Evolutionary conservation across 2,888 invertebrate species (phyloP).

Genomic region (Drosophila atroscutellata): DNA sequence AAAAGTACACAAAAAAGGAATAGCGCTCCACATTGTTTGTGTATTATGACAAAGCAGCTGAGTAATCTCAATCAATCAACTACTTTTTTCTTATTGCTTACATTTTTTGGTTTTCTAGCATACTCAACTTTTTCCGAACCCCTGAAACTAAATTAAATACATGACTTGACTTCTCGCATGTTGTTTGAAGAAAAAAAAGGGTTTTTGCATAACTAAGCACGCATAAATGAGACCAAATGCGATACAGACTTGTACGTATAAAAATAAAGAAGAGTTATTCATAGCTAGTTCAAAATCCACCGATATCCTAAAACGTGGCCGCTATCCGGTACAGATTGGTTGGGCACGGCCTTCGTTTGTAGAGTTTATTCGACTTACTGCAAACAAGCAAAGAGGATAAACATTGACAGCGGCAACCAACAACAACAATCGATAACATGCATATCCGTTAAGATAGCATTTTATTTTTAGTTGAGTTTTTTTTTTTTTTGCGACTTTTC

Average conservation of each 20-base stretch:
- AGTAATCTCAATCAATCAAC: slow-evolving; percentile 42
- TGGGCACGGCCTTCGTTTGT: slow-evolving; percentile 49
- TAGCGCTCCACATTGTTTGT: not conserved
- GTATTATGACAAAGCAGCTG: not conserved
- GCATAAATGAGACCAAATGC: slow-evolving; percentile 39
- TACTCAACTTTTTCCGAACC: not conserved
- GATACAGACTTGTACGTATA: not conserved
- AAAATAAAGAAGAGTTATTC: slow-evolving; percentile 9
- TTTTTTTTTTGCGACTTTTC: slow-evolving; percentile 19
- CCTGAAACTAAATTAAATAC: slow-evolving; percentile 3
- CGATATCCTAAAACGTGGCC: slow-evolving; percentile 7
- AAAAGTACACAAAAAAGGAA: not conserved
- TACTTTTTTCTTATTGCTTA: not conserved
- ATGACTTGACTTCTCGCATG: slow-evolving; percentile 1
- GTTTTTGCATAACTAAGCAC: slow-evolving; percentile 8
- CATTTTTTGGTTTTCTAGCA: not conserved
- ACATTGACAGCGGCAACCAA: slow-evolving; percentile 17
- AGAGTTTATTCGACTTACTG: slow-evolving; percentile 41
- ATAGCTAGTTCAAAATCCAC: slow-evolving; percentile 11
- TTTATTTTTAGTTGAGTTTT: slow-evolving; percentile 15
- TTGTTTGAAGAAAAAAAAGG: not conserved
- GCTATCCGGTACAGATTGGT: slow-evolving; percentile 48
- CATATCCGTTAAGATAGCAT: slow-evolving; percentile 43
- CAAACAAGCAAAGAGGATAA: slow-evolving; percentile 55
- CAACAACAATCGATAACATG: slow-evolving; percentile 46